These are phyloP conservation scores for Drosophila kokeensis DNA, from an alignment of 2,888 invertebrate genomes.

Conservation along the genomic window DNA sequence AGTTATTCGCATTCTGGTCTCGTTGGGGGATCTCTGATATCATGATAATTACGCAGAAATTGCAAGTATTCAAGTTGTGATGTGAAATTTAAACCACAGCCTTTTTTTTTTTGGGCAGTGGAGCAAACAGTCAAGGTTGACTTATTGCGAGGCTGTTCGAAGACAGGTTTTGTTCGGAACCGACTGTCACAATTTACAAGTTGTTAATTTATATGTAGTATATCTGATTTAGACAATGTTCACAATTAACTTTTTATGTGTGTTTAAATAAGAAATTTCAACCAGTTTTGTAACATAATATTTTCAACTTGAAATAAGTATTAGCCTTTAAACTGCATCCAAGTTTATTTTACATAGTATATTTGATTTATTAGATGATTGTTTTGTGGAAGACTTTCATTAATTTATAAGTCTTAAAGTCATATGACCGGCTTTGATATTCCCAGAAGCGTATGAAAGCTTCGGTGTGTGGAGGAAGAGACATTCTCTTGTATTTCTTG, in stretches of 20 bases:
- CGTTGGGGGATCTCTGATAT: conserved; percentile 47
- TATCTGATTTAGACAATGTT: background rate
- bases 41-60: conserved; percentile 60
- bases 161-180: conserved; percentile 60
- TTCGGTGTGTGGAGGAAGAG: conserved; percentile 14
- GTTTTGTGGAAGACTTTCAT: background rate
- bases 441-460: conserved; percentile 9
- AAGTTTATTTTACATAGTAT: background rate
- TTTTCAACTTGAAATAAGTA: conserved; percentile 16
- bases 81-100: background rate
- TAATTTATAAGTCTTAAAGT: background rate
- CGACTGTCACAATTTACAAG: conserved; percentile 5
- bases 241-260: background rate
- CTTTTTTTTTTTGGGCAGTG: conserved; percentile 48
- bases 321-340: background rate
- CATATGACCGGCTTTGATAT: background rate
- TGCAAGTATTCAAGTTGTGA: conserved; percentile 29
- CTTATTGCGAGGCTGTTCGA: conserved; percentile 20
- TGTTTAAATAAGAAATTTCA: conserved; percentile 13
- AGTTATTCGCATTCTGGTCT: conserved; percentile 24
- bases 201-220: conserved; percentile 15
- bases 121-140: conserved; percentile 55
- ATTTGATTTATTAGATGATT: background rate
- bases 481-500: conserved; percentile 45
- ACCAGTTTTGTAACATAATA: conserved; percentile 7